A percentile compares a stretch with the other conserved stretches of the same genome.
These are phyloP conservation scores for Chelmon rostratus DNA, from an alignment of 2,797 vertebrate species.

Conservation along the genomic window DNA sequence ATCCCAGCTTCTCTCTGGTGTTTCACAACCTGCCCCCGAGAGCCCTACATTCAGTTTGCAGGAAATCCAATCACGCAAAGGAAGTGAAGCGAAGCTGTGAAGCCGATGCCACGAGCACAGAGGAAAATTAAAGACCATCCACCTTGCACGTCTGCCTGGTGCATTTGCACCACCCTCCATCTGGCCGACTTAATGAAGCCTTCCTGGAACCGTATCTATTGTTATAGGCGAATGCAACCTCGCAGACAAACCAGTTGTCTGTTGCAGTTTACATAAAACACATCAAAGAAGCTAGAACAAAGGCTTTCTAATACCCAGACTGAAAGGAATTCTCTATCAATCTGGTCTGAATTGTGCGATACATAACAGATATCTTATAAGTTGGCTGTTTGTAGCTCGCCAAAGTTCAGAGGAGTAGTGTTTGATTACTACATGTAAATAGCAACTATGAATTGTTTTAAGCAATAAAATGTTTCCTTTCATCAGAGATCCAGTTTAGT, in stretches of 20 bases:
- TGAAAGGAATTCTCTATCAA: constrained; percentile 66
- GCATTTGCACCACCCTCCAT: constrained; percentile 53
- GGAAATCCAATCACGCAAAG: constrained; percentile 34
- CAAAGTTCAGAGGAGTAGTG: constrained; percentile 4
- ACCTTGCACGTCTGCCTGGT: constrained; percentile 40
- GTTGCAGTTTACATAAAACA: constrained; percentile 64
- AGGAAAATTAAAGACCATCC: constrained; percentile 32
- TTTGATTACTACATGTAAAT: constrained; percentile 45
- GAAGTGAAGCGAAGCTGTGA: constrained; percentile 22
- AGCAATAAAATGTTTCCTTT: constrained; percentile 7
- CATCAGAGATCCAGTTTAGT: constrained; percentile 9
- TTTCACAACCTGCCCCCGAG: constrained; percentile 38
- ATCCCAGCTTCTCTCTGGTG: constrained; percentile 25
- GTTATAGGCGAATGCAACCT: constrained; percentile 45
- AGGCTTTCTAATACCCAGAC: constrained; percentile 66
- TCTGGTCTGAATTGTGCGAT: constrained; percentile 66
- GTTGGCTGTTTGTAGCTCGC: constrained; percentile 27
- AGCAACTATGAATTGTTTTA: constrained; percentile 16
- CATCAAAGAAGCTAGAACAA: constrained; percentile 71
- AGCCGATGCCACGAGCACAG: constrained; percentile 3
- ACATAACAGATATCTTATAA: constrained; percentile 54
- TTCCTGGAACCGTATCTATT: constrained; percentile 60
- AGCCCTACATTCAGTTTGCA: neutral
- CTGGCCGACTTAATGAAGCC: constrained; percentile 39
- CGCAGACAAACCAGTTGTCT: constrained; percentile 65